Evolutionary conservation across 2,113 vertebrate species (phyloP).

Genomic region (Oostethus manadensis): DNA sequence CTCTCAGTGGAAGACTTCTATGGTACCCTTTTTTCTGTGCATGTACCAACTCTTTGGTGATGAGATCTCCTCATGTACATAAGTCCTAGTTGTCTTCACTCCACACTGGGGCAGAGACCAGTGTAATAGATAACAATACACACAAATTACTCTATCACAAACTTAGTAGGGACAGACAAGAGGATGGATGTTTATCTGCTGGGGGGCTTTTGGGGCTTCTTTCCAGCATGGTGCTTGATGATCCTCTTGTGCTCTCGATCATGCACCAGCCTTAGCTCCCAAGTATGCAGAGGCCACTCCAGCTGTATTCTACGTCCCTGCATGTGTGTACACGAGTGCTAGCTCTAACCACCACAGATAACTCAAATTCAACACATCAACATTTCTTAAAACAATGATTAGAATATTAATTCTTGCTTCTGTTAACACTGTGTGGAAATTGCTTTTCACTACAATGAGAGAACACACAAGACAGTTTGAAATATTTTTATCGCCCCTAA

Average conservation of each 20-base stretch:
- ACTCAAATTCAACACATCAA: slow-evolving; percentile 51
- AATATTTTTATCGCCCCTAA: too few relatives aligned
- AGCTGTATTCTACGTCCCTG: slow-evolving; percentile 18
- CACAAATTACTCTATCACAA: slow-evolving; percentile 19
- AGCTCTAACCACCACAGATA: slow-evolving; percentile 48
- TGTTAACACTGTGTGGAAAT: slow-evolving; percentile 19
- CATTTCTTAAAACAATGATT: slow-evolving; percentile 45
- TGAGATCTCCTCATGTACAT: slow-evolving; percentile 47
- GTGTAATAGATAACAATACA: slow-evolving; percentile 6
- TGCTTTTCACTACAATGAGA: slow-evolving; percentile 31
- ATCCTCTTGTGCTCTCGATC: slow-evolving; percentile 37
- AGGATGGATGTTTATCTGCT: slow-evolving; percentile 52
- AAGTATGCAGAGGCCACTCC: slow-evolving; percentile 10
- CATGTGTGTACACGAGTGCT: slow-evolving; percentile 42
- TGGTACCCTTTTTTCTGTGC: slow-evolving; percentile 66
- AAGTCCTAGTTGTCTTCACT: slow-evolving; percentile 32
- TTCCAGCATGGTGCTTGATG: slow-evolving; percentile 65
- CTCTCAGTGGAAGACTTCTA: slow-evolving; percentile 58
- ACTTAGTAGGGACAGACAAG: slow-evolving; percentile 25
- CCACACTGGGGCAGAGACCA: background rate
- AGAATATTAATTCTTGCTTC: slow-evolving; percentile 35
- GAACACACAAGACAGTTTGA: too few relatives aligned
- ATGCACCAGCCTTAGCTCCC: slow-evolving; percentile 10
- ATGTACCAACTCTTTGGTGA: slow-evolving; percentile 65
- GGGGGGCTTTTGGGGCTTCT: slow-evolving; percentile 26